A percentile compares a stretch with the other conserved stretches of the same genome.
These are phyloP conservation scores for Decapterus maruadsi DNA, from an alignment of 2,797 vertebrate species.

Conservation along the genomic window DNA sequence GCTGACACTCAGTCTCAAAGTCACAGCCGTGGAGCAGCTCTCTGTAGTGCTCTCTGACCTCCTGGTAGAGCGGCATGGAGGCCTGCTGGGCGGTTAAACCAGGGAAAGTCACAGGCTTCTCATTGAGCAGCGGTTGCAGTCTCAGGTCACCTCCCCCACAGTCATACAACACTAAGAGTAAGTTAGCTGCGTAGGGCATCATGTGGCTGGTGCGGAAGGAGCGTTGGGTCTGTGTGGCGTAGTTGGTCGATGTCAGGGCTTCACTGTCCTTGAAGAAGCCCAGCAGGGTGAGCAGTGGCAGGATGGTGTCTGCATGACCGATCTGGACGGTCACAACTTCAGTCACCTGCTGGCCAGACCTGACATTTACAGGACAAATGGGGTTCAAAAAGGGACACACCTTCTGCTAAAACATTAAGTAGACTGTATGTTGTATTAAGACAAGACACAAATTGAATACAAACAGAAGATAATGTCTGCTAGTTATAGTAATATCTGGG, in stretches of 20 bases:
- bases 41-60: conserved; percentile 88
- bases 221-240: conserved; percentile 80
- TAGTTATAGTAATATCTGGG: not conserved
- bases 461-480: not conserved
- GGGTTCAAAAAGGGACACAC: not conserved
- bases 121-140: conserved; percentile 90
- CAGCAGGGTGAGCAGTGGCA: conserved; percentile 94
- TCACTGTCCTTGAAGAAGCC: conserved; percentile 92
- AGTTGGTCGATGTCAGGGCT: conserved; percentile 88
- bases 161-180: conserved; percentile 91
- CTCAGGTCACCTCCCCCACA: conserved; percentile 89
- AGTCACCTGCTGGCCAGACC: conserved; percentile 86
- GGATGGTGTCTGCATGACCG: conserved; percentile 95
- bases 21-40: conserved; percentile 89
- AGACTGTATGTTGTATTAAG: too few species aligned
- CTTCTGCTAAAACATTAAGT: not conserved
- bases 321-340: conserved; percentile 91
- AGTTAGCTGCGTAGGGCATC: conserved; percentile 93
- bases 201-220: conserved; percentile 90
- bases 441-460: not conserved
- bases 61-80: conserved; percentile 84
- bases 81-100: conserved; percentile 71
- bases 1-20: conserved; percentile 79
- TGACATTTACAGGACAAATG: conserved; percentile 62
- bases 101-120: conserved; percentile 87